A percentile compares a stretch with the other conserved stretches of the same genome.
These are phyloP conservation scores for Pithecia hirsuta DNA, from an alignment of 2,797 vertebrate genomes.

Conservation along the genomic window DNA sequence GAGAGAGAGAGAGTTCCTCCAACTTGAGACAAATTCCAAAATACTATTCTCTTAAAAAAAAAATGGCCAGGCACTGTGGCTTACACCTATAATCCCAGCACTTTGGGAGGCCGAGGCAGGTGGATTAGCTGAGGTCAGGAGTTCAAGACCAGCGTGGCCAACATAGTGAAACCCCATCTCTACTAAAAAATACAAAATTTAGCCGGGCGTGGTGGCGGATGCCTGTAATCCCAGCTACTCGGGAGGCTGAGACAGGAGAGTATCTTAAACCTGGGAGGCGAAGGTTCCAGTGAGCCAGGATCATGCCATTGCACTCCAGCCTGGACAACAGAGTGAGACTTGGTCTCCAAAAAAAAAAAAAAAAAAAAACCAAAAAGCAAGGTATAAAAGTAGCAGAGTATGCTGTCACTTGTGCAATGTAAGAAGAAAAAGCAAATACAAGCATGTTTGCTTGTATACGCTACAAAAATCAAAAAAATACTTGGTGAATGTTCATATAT, in stretches of 20 bases:
- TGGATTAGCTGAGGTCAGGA: neutral
- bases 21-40: neutral
- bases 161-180: neutral
- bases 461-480: neutral
- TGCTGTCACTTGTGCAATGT: neutral
- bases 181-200: neutral
- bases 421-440: neutral
- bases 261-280: neutral
- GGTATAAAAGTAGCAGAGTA: neutral
- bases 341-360: neutral
- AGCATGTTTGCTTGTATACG: neutral
- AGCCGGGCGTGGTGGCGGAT: fast-evolving
- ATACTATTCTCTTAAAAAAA: neutral
- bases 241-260: neutral
- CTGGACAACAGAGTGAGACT: neutral
- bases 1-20: neutral
- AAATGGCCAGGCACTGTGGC: neutral
- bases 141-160: neutral
- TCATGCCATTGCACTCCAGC: neutral
- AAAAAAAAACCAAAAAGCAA: neutral
- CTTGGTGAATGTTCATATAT: neutral
- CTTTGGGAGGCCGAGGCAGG: neutral
- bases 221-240: neutral
- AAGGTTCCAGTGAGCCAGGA: neutral
- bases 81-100: neutral